Evolutionary conservation across 2,797 vertebrate species (phyloP), one percentile per base, ranked within the genome.

Genomic region (Pitangus sulphuratus): DNA sequence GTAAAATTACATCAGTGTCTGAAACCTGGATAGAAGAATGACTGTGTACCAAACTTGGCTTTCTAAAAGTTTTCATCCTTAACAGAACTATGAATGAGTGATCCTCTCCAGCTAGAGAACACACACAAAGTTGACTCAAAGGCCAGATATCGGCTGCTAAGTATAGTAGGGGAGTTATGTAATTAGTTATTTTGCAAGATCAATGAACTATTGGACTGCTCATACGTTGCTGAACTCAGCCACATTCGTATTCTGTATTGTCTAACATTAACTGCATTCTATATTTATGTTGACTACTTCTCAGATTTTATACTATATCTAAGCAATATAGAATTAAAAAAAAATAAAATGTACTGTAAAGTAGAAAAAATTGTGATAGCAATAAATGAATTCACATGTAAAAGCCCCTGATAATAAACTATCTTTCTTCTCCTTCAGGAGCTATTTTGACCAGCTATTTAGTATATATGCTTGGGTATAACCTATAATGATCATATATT

Each of bases 121-220:
- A 72, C 42, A 60, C 21, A 75, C 20, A 39, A 65, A 57, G 45
- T 28, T 60, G 69, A 44, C 35, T 90, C 50, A 82, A 92, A 90
- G 54, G 45, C 69, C 30, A 76, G 65, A 65, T 47, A 87, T 76
- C 39, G 70, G 44, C 40, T 64, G 21, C 51, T 79, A 65, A 58
- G 20, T 81, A 51, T 35, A 94, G 71, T 7, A 71, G 39, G 6
- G 31, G 61, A 78, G 50, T 50, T 90, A 92, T 13, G 48, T 56
- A 79, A 89, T 83, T 70, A 56, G 33, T 69, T 70, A 42, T 83
- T 90, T 87, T 77, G 68, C 69, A 96, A 90, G 69, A 93, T 58
- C 28, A 92, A 47, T 86, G 31, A 90, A 80, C 30, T 58, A 37
- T n/a, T 79, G 40, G 25, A 56, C 12, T 26, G 15, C 28, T 65